Evolutionary conservation across 1,140 invertebrate species (phyloP).

Genomic region (Agrypnia vestita): DNA sequence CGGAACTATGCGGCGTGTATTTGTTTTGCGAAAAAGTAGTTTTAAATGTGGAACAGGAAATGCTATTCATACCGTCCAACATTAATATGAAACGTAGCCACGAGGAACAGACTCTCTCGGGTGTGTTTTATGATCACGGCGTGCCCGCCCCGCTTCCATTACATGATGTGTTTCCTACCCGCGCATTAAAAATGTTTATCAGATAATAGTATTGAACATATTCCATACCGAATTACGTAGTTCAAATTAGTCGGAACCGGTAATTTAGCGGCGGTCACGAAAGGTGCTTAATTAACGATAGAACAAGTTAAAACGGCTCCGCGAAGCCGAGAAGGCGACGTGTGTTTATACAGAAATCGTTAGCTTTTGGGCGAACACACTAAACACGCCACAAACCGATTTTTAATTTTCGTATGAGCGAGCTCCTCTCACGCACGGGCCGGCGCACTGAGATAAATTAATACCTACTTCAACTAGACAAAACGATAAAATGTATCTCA

Average conservation of each 20-base stretch:
- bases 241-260: slow-evolving; percentile 59
- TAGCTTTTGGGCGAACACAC: slow-evolving; percentile 31
- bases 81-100: too few species aligned
- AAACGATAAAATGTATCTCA: too few species aligned
- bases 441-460: slow-evolving; percentile 13
- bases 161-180: slow-evolving; percentile 33
- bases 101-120: too few species aligned
- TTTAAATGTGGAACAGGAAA: too few species aligned
- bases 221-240: slow-evolving; percentile 56
- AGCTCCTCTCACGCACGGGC: slow-evolving; percentile 45
- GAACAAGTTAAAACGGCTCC: slow-evolving; percentile 37
- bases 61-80: too few species aligned
- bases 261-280: slow-evolving; percentile 57
- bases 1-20: too few species aligned
- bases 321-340: slow-evolving; percentile 28
- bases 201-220: slow-evolving; percentile 50
- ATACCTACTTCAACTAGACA: too few species aligned
- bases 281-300: slow-evolving; percentile 59
- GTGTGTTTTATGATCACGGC: neutral
- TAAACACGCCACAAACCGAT: slow-evolving; percentile 60
- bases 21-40: too few species aligned
- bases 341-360: slow-evolving; percentile 50
- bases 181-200: slow-evolving; percentile 48
- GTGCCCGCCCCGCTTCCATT: slow-evolving; percentile 25
- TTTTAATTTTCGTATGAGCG: slow-evolving; percentile 58